phyloP scores from a whole-genome alignment of 2,113 vertebrate genomes.

The Ovis canadensis region DNA sequence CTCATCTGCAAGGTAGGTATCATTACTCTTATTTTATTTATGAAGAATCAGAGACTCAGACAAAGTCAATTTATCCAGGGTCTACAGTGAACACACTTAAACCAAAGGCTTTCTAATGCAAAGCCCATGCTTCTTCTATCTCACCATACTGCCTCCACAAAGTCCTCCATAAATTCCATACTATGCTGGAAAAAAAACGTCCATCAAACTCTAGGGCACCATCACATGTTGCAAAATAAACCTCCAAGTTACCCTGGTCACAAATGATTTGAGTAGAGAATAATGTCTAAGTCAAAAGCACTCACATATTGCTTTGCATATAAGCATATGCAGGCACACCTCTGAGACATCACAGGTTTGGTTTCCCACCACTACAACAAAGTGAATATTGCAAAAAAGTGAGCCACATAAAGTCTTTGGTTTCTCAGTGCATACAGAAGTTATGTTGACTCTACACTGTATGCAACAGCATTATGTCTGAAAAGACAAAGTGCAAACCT shows the following conservation, averaged over 20 bases:
- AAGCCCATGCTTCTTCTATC: not conserved
- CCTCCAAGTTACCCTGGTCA: not conserved
- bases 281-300: not conserved
- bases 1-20: not conserved
- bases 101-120: not conserved
- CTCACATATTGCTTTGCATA: not conserved
- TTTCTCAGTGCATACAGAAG: not conserved
- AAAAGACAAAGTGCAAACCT: not conserved
- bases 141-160: not conserved
- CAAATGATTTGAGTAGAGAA: not conserved
- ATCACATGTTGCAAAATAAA: not conserved
- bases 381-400: not conserved
- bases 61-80: not conserved
- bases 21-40: not conserved
- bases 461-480: not conserved
- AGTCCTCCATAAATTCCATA: not conserved
- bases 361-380: not conserved
- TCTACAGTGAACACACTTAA: not conserved
- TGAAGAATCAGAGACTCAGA: conserved; percentile 7
- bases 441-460: not conserved
- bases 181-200: not conserved
- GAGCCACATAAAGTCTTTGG: not conserved
- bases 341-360: not conserved
- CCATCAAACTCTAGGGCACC: not conserved
- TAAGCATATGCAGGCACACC: not conserved